Evolutionary conservation across 2,797 vertebrate genomes (phyloP), one percentile per base, ranked within the genome.

Genomic region (Gambusia yucatana): DNA sequence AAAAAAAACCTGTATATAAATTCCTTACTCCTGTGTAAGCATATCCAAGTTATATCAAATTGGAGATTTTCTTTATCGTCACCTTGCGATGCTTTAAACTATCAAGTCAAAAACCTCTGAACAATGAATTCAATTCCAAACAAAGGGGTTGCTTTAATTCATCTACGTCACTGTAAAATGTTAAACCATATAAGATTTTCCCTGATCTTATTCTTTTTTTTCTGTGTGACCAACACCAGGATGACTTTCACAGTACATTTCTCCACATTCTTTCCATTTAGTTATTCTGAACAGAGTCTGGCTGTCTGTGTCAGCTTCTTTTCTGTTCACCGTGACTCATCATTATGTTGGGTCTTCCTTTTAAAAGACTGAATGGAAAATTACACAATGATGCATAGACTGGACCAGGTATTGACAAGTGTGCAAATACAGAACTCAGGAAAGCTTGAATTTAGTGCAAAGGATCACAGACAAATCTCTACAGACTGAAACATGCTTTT

Each of bases 311-410:
- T 4, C 50, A 80, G 83, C 25, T 41, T 63, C 80, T 41, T 83
- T 72, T 82, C 78, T 80, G 74, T 77, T 72, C 52, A 83, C 74
- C 57, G 75, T 87, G 84, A 91, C 48, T 91, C 84, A 86, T 74
- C 73, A 52, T 77, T 73, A 83, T 82, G 79, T 70, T 72, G 33
- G 59, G 72, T 73, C 75, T 65, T 72, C 41, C 47, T 50, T 79
- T 52, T 73, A 43, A 83, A 79, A 71, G 20, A 71, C 28, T 22
- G 48, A 74, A 41, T 52, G 9, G 9, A 47, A 57, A 69, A 72
- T 77, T 55, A 52, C 55, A 33, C 33, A 30, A 16, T 1, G 61
- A 76, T 33, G 28, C 6, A 69, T 46, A 77, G 72, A 52, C 25
- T 7, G 30, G 52, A 80, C n/a, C n/a, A 48, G 72, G 41, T 16